Percentiles rank a stretch among this genome's conserved stretches.
phyloP scores from a whole-genome alignment of 2,113 vertebrate species.

The Labrus mixtus region DNA sequence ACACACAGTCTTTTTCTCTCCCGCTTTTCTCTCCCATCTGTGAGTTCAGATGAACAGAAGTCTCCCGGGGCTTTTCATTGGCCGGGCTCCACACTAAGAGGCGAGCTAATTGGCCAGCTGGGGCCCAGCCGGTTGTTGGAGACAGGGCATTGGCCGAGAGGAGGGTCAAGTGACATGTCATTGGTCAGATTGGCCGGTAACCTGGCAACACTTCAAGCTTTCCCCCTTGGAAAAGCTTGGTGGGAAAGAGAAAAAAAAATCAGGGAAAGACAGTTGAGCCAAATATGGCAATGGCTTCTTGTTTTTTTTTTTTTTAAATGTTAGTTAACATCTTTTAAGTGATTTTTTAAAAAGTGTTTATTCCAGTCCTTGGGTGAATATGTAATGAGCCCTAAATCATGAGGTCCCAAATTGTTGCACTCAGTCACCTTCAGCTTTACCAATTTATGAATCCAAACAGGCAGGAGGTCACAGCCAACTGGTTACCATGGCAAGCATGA shows the following conservation, averaged over 20 bases:
- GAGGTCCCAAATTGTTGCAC: constrained; percentile 33
- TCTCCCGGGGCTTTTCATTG: constrained; percentile 79
- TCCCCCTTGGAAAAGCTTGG: constrained; percentile 54
- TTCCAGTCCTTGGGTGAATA: constrained; percentile 31
- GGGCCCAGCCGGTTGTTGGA: constrained; percentile 76
- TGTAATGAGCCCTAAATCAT: constrained; percentile 48
- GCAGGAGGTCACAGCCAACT: constrained; percentile 28
- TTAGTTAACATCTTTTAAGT: constrained; percentile 57
- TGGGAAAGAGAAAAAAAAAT: constrained; percentile 27
- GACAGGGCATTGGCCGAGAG: constrained; percentile 74
- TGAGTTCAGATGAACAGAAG: constrained; percentile 79
- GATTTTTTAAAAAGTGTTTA: constrained; percentile 4
- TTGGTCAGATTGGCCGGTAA: constrained; percentile 72
- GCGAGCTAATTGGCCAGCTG: constrained; percentile 83
- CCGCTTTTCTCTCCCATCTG: constrained; percentile 73
- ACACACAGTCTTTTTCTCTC: not conserved
- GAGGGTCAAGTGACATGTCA: constrained; percentile 79
- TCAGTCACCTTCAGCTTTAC: constrained; percentile 37
- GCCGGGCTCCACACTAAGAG: constrained; percentile 75
- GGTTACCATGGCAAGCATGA: constrained; percentile 22
- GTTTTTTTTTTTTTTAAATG: not conserved
- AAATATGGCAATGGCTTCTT: constrained; percentile 54
- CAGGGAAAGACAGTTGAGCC: constrained; percentile 14
- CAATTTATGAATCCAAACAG: constrained; percentile 31
- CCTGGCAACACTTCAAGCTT: constrained; percentile 70